Percentiles rank a stretch among this genome's conserved stretches.
These are phyloP conservation scores for Oxyura jamaicensis DNA, from an alignment of 2,113 vertebrate genomes.

Conservation along the genomic window DNA sequence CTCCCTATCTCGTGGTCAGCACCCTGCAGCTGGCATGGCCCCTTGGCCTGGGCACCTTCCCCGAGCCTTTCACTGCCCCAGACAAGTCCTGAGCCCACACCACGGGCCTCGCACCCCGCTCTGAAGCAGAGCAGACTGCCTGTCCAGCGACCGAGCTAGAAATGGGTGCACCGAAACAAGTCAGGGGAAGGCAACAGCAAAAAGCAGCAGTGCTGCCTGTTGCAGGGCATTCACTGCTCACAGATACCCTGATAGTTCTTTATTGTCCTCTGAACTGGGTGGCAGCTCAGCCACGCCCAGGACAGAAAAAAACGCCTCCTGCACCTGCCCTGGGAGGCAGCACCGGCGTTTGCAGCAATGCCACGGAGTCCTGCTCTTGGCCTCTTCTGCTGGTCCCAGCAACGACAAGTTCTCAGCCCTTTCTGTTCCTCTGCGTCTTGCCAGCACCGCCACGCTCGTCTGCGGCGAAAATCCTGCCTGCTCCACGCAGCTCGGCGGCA, in stretches of 20 bases:
- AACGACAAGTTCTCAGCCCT: background rate
- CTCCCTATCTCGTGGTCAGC: background rate
- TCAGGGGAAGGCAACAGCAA: background rate
- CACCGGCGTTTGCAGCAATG: background rate
- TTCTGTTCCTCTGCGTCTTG: background rate
- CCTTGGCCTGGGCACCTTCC: background rate
- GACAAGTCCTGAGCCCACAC: background rate
- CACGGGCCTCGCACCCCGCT: background rate
- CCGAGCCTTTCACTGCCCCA: rapidly evolving
- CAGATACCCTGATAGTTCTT: slow-evolving; percentile 40
- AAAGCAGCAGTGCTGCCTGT: background rate
- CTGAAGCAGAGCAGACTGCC: background rate
- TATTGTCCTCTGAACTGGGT: slow-evolving; percentile 37
- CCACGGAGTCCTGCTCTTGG: background rate
- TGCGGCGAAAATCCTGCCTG: background rate
- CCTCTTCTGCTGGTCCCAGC: background rate
- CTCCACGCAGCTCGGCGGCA: background rate
- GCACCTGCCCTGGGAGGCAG: slow-evolving; percentile 2
- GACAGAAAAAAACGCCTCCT: background rate
- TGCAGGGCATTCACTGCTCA: background rate
- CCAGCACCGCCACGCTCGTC: background rate
- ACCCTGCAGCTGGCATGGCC: background rate
- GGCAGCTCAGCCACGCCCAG: slow-evolving; percentile 37
- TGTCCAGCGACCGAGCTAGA: background rate
- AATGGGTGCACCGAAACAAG: background rate